Evolutionary conservation across 2,113 vertebrate genomes (phyloP), one percentile per base, ranked within the genome.

Genomic region (Zapus hudsonius): DNA sequence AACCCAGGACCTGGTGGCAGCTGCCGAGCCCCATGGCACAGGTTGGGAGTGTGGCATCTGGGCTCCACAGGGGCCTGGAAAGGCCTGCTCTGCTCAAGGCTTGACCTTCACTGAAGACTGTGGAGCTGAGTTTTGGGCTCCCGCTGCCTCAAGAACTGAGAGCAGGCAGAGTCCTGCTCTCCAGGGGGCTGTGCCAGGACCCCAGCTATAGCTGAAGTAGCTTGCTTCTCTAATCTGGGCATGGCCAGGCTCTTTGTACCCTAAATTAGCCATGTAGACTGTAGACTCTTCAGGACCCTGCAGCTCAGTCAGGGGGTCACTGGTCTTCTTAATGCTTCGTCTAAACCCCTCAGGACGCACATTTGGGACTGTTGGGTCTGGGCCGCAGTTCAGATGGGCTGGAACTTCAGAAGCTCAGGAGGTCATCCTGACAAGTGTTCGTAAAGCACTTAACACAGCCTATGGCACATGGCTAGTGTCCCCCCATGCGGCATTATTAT

Each of bases 241-340:
- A 20, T 59, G n/a, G 79, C 31, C 8, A 29, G 74, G 47, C 70
- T 83, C 61, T 9, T 61, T 33, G 69, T 47, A 25, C 64, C 86
- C 83, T 33, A 64, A n/a, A 9, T 52, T 8, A 61, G 23, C 23
- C 25, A 55, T 42, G 23, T n/a, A 31, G 66, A 13, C 27, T 42
- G 23, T n/a, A 31, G 66, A 13, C 27, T 40, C 57, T 64, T 42
- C 20, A 55, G 55, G 36, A 67, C 40, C 82, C 61, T 22, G 16
- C 4, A 59, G 80, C 52, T 89, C 10, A 3, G 82, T 42, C 19
- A 59, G 27, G 73, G 25, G 57, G 80, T 12, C 74, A 29, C n/a
- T 9, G n/a, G 63, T 79, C 87, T 72, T 79, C 31, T 94, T 96
- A 97, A 97, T 96, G 97, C 97, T 97, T 95, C 82, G n/a, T 64